Percentiles rank a stretch among this genome's conserved stretches.
Evolutionary conservation across 1,140 invertebrate species (phyloP).

Genomic region (Drosophila melanica): DNA sequence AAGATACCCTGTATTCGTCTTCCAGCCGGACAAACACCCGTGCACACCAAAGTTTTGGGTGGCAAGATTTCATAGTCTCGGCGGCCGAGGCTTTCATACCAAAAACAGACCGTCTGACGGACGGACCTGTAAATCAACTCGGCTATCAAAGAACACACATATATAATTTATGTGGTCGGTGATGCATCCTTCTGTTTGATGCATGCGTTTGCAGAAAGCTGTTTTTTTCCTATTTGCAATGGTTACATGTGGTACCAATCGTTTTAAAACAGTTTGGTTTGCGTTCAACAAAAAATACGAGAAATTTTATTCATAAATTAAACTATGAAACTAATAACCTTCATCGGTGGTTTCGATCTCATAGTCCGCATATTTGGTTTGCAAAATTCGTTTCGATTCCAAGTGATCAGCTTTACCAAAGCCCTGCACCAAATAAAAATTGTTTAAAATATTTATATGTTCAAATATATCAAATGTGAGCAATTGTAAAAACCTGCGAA

Average conservation of each 20-base stretch:
- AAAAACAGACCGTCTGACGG: too few relatives aligned
- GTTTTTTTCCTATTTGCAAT: too few relatives aligned
- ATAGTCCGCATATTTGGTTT: slow-evolving; percentile 70
- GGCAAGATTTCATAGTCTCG: too few relatives aligned
- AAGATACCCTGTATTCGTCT: too few relatives aligned
- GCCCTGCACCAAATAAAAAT: slow-evolving; percentile 49
- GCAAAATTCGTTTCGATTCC: slow-evolving; percentile 64
- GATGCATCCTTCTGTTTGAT: too few relatives aligned
- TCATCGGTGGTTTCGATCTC: slow-evolving; percentile 81
- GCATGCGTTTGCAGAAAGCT: too few relatives aligned
- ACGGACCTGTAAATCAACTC: too few relatives aligned
- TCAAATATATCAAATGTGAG: background rate
- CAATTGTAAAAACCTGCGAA: slow-evolving; percentile 86
- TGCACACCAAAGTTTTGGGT: too few relatives aligned
- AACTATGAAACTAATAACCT: slow-evolving; percentile 62
- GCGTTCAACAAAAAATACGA: slow-evolving; percentile 1
- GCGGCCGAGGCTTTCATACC: too few relatives aligned
- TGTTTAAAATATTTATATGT: background rate
- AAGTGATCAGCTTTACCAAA: slow-evolving; percentile 82
- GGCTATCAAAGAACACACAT: too few relatives aligned
- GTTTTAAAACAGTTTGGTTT: background rate
- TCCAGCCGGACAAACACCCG: too few relatives aligned
- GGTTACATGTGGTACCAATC: background rate
- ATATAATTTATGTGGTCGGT: too few relatives aligned
- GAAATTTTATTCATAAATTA: slow-evolving; percentile 9